Percentiles rank a stretch among this genome's conserved stretches.
Conservation (phyloP, 2,888 invertebrate genomes). For the Steinernema hermaphroditum region DNA sequence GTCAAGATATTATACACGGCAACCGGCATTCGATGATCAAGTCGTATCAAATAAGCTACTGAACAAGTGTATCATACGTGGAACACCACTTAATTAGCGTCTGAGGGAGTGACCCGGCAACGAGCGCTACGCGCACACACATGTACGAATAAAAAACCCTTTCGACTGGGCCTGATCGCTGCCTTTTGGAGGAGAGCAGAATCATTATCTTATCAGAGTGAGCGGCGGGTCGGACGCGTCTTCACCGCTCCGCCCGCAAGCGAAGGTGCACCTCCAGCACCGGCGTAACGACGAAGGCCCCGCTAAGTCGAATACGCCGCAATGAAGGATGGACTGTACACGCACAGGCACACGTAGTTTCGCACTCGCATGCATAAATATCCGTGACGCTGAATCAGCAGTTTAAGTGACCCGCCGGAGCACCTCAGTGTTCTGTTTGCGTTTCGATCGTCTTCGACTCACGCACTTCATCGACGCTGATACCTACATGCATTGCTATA, state of each 20-base stretch:
- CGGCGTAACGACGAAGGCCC: no score
- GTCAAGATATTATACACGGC: conserved; percentile 21
- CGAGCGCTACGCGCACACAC: background rate
- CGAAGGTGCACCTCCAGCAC: no score
- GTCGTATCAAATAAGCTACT: background rate
- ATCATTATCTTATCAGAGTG: conserved; percentile 12
- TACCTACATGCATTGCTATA: no score
- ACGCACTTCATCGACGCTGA: background rate
- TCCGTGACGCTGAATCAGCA: conserved; percentile 7
- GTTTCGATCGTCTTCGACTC: background rate
- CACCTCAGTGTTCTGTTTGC: background rate
- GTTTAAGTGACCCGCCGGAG: conserved; percentile 15
- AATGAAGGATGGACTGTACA: no score
- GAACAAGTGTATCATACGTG: background rate
- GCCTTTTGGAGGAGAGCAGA: background rate
- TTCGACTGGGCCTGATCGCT: conserved; percentile 10
- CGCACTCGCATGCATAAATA: background rate
- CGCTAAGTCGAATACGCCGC: no score
- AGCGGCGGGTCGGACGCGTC: background rate
- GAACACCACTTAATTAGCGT: background rate
- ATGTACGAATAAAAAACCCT: background rate
- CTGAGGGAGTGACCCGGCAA: background rate
- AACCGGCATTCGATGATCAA: conserved; percentile 10
- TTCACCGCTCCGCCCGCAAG: conserved; percentile 7
- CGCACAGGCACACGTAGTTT: background rate